Base-by-base conservation (phyloP, 2,888 invertebrate species). In the Cephus sareptanus region DNA sequence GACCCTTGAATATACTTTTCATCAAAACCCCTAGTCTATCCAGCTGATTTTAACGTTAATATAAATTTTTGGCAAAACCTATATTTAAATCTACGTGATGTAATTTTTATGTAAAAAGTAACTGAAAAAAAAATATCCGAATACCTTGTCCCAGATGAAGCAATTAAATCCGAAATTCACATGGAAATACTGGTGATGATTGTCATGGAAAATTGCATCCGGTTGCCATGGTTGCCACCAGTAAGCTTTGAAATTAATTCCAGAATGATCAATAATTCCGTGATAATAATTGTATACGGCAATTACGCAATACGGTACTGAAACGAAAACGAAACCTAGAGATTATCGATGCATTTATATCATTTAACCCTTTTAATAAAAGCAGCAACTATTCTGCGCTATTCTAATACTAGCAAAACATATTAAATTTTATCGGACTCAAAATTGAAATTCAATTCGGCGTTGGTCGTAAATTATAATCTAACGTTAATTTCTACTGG, bases 161-260 rank as follows among this genome's bases (percentile, higher is more conserved):
- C 95, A 94, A 87, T 96, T 96, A 88, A 96, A 96, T 1, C 95
- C 95, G 85, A 95, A 96, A 91, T 96, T 96, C 86, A 95, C 95
- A 87, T 96, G 96, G 92, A 95, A 95, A 91, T 95, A 95, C 91
- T 96, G 95, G 85, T 96, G 96, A 83, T 96, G 96, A 86, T 96
- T 94, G 87, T 96, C 96, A 84, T 96, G 96, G 91, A 96, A 96
- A 80, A 94, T 94, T 0, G 95, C 94, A 83, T 95, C 94, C 0
- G 95, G 95, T 88, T 95, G 95, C 95, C 95, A 95, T 0, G 95
- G 95, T 90, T 95, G 95, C 95, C 95, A 95, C 95, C 95, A 96
- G 75, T 93, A 92, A 0, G 94, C 92, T 88, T 95, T 95, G 91
- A 96, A 95, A 90, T 95, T 94, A 83, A 96, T 93, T 34, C 96